These are phyloP conservation scores for Eubasilissa regina DNA, from an alignment of 1,140 invertebrate species.

Conservation along the genomic window DNA sequence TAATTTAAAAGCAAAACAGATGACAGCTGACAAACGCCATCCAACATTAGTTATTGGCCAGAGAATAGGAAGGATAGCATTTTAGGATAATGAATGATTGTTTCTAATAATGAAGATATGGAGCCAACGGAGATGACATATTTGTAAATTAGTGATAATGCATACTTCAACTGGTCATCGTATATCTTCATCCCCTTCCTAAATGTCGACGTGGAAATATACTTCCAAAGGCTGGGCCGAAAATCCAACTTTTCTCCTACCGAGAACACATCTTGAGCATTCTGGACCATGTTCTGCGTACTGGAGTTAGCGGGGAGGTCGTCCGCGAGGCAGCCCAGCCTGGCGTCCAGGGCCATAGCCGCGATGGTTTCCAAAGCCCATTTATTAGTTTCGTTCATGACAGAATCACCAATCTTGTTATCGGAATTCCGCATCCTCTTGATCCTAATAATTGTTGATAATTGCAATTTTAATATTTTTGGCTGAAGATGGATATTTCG, in stretches of 20 bases:
- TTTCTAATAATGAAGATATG: too few species aligned
- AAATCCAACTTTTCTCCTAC: constrained; percentile 76
- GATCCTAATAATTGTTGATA: constrained; percentile 66
- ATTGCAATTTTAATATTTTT: too few species aligned
- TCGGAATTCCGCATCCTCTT: constrained; percentile 70
- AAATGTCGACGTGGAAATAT: constrained; percentile 72
- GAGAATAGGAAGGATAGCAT: too few species aligned
- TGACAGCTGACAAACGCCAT: too few species aligned
- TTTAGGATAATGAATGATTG: too few species aligned
- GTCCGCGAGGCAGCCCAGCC: constrained; percentile 75
- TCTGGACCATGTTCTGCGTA: constrained; percentile 74
- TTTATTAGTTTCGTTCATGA: constrained; percentile 77
- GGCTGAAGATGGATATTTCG: too few species aligned
- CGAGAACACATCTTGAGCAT: constrained; percentile 76
- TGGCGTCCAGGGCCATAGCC: constrained; percentile 78
- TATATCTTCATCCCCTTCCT: constrained; percentile 71
- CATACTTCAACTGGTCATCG: constrained; percentile 68
- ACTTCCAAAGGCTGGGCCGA: constrained; percentile 76
- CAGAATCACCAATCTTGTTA: constrained; percentile 73
- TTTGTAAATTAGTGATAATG: constrained; percentile 41
- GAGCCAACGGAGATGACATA: too few species aligned
- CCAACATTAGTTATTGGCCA: too few species aligned
- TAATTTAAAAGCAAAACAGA: too few species aligned
- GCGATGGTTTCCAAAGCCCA: constrained; percentile 81
- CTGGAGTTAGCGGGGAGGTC: constrained; percentile 72